Evolutionary conservation across 2,113 vertebrate genomes (phyloP).

Genomic region (Oreochromis spilurus): DNA sequence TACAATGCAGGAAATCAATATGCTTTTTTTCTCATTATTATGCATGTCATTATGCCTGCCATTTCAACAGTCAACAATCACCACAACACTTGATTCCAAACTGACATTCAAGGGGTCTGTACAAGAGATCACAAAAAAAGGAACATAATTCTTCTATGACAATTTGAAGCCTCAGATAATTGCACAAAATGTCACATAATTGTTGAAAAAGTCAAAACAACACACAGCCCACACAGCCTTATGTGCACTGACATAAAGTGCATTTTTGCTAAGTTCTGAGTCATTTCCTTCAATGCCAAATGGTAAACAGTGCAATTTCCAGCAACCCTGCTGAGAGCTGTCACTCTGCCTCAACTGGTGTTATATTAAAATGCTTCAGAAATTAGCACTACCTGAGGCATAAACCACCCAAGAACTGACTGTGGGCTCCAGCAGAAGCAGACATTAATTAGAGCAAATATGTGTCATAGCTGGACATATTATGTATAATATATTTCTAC

Average conservation of each 20-base stretch:
- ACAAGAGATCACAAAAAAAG: constrained; percentile 40
- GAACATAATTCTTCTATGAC: constrained; percentile 25
- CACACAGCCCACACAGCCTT: constrained; percentile 51
- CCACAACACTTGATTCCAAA: constrained; percentile 39
- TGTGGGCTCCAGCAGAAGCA: constrained; percentile 28
- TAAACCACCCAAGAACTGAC: constrained; percentile 9
- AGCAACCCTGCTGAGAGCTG: constrained; percentile 55
- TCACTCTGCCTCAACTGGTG: constrained; percentile 51
- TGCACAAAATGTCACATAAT: constrained; percentile 62
- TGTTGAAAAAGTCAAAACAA: constrained; percentile 65
- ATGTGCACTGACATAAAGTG: constrained; percentile 52
- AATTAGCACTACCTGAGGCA: constrained; percentile 62
- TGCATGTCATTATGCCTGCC: constrained; percentile 25
- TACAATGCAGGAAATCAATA: background rate
- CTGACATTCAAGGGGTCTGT: constrained; percentile 44
- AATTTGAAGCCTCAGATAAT: constrained; percentile 59
- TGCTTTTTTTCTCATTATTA: constrained; percentile 12
- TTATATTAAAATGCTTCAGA: constrained; percentile 50
- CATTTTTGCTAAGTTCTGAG: constrained; percentile 40
- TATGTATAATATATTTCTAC: constrained; percentile 51
- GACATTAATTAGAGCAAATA: constrained; percentile 65
- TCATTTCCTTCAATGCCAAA: constrained; percentile 64
- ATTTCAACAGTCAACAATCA: constrained; percentile 54
- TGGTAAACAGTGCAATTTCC: constrained; percentile 59
- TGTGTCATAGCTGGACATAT: constrained; percentile 41